Conservation (phyloP, 2,113 vertebrate genomes). For the Colistium nudipinnis region DNA sequence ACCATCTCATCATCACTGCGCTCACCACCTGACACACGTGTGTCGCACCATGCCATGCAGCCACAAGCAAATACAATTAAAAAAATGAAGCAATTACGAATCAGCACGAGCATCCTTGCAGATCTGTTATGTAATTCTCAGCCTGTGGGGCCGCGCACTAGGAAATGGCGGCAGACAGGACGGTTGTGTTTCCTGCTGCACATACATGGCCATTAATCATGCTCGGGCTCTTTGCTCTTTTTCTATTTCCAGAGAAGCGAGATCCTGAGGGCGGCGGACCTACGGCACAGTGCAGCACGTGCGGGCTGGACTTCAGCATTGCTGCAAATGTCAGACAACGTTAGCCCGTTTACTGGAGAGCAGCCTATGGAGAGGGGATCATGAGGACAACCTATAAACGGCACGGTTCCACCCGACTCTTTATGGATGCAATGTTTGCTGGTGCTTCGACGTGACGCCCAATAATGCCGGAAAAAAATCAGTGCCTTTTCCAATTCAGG, state of each 20-base stretch:
- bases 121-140: constrained; percentile 66
- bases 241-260: constrained; percentile 69
- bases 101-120: constrained; percentile 60
- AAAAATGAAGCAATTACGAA: constrained; percentile 61
- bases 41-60: constrained; percentile 12
- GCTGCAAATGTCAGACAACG: constrained; percentile 74
- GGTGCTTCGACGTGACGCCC: constrained; percentile 15
- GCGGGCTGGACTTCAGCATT: constrained; percentile 66
- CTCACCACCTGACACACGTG: constrained; percentile 48
- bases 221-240: constrained; percentile 68
- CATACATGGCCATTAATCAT: constrained; percentile 75
- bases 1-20: constrained; percentile 23
- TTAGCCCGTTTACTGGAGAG: constrained; percentile 61
- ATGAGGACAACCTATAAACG: constrained; percentile 56
- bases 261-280: constrained; percentile 59
- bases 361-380: constrained; percentile 53
- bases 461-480: neutral
- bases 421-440: constrained; percentile 18
- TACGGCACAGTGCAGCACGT: constrained; percentile 58
- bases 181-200: constrained; percentile 71
- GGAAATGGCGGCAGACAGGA: constrained; percentile 69
- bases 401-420: constrained; percentile 42
- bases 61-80: constrained; percentile 30
- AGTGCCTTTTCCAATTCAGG: neutral
- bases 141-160: constrained; percentile 60